Percentiles rank a stretch among this genome's conserved stretches.
phyloP scores from a whole-genome alignment of 2,113 vertebrate genomes.

The Macquaria ambigua region DNA sequence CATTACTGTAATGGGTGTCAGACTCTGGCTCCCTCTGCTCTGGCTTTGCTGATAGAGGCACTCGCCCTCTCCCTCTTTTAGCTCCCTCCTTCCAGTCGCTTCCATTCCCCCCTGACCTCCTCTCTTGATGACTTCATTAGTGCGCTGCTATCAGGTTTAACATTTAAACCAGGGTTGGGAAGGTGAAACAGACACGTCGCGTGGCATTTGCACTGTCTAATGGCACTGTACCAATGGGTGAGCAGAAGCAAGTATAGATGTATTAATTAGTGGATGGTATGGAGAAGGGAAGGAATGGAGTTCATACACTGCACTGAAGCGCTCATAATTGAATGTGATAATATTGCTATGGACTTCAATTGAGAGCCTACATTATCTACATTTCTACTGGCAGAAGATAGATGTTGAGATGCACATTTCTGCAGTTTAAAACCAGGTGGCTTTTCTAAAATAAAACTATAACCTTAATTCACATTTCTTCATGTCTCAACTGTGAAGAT shows the following conservation, averaged over 20 bases:
- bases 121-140: constrained; percentile 83
- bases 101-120: constrained; percentile 41
- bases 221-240: constrained; percentile 65
- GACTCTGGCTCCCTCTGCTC: constrained; percentile 68
- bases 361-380: constrained; percentile 10
- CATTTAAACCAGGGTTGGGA: constrained; percentile 86
- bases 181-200: constrained; percentile 81
- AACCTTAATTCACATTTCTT: not conserved
- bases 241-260: constrained; percentile 59
- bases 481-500: not conserved
- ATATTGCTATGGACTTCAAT: constrained; percentile 5
- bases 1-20: constrained; percentile 84
- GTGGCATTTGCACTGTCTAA: constrained; percentile 84
- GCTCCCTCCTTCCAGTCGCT: constrained; percentile 38
- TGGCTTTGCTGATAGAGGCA: constrained; percentile 48
- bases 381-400: not conserved
- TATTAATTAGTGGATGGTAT: constrained; percentile 74
- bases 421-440: not conserved
- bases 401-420: not conserved
- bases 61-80: constrained; percentile 25
- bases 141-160: constrained; percentile 81
- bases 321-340: constrained; percentile 35
- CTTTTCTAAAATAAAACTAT: not conserved
- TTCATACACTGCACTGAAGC: constrained; percentile 23
- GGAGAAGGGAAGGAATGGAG: constrained; percentile 20